Evolutionary conservation across 2,113 vertebrate species (phyloP), one percentile per base, ranked within the genome.

Genomic region (Microtus ochrogaster): DNA sequence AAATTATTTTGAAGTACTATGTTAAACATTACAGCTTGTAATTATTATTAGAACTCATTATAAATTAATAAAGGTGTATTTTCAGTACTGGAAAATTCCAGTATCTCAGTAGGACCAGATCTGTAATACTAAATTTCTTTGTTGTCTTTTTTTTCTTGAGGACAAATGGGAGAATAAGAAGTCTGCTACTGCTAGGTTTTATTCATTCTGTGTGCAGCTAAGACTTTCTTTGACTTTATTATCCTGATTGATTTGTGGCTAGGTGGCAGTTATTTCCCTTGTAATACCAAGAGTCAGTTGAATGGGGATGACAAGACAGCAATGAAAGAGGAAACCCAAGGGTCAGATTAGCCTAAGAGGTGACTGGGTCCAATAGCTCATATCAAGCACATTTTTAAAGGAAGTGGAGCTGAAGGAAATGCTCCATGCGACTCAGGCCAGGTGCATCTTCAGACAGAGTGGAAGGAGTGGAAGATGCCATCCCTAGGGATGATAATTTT

Each of bases 1-100:
- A 3, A 90, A 47, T 94, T 55, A 70, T n/a, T 95, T 85, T 93
- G 39, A 96, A 86, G 52, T 2, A 74, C 9, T 86, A 12, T 70
- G 9, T 30, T 91, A 70, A 63, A 55, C 17, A 86, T 10, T n/a
- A 91, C 16, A 52, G 12, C 73, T 81, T 89, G 0, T 7, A 47
- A 79, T 39, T 66, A 44, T 91, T 74, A 36, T 49, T 94, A 92
- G 7, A 90, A 68, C 2, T 84, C 44, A 74, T 76, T 44, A 77
- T 81, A 52, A 7, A 65, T 24, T 63, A 86, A 58, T 55, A 61
- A 74, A 79, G 39, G 7, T 52, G 2, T 61, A 39, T 93, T 79
- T 93, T 9, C 2, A 58, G 7, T 84, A 47, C 0, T 65, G 28
- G 61, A 4, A 44, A 65, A 65, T 66, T 28, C 39, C 63, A 70